phyloP scores from a whole-genome alignment of 1,140 invertebrate genomes.

The Gyrodactylus salaris region DNA sequence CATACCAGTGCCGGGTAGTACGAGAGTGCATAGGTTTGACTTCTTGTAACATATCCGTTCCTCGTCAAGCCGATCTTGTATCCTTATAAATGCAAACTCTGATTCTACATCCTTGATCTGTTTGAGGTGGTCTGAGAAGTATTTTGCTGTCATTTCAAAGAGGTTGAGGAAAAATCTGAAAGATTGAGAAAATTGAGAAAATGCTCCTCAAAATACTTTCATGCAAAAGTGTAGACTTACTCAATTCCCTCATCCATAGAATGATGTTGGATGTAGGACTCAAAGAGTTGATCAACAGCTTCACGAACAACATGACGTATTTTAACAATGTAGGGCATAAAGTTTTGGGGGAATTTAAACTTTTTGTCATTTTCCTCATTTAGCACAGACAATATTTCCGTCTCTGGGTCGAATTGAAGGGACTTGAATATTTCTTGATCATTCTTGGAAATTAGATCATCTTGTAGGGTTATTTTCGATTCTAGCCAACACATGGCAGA shows the following conservation, averaged over 20 bases:
- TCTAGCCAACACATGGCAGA: not conserved
- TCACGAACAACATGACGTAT: not conserved
- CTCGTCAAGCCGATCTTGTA: too few species aligned
- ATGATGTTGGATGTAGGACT: not conserved
- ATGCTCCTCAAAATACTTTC: not conserved
- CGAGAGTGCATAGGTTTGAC: not conserved
- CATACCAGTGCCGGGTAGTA: not conserved
- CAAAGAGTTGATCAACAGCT: not conserved
- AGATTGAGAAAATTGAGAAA: not conserved
- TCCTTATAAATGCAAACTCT: not conserved
- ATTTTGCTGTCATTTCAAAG: not conserved
- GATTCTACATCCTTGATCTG: not conserved
- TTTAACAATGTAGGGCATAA: not conserved
- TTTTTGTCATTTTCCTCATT: not conserved
- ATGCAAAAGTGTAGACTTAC: not conserved
- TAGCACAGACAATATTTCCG: not conserved
- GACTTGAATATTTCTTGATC: not conserved
- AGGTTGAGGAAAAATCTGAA: not conserved
- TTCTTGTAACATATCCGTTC: not conserved
- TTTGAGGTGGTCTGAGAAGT: not conserved
- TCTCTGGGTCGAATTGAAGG: not conserved
- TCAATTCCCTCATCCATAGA: not conserved
- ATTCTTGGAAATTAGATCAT: not conserved
- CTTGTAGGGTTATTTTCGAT: not conserved
- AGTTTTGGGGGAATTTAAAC: not conserved